phyloP scores from a whole-genome alignment of 1,140 invertebrate genomes.

The Drosophila subobscura region DNA sequence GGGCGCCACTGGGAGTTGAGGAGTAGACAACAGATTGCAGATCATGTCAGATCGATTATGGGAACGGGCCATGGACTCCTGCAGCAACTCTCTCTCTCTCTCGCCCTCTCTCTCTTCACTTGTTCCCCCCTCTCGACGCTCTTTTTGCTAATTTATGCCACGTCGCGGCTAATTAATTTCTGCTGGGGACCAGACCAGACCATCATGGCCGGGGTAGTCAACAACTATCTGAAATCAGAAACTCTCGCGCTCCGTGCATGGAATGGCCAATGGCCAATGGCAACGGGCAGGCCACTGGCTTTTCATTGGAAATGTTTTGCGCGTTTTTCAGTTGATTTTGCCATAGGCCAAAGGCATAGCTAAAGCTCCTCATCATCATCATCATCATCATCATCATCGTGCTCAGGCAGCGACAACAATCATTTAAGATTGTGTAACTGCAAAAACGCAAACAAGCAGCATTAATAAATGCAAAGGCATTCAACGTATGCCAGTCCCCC shows the following conservation, averaged over 20 bases:
- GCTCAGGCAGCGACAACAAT: constrained; percentile 30
- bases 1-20: not conserved
- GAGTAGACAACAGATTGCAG: constrained; percentile 4
- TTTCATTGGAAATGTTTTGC: constrained; percentile 77
- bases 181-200: constrained; percentile 42
- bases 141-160: constrained; percentile 71
- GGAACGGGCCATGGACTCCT: not conserved
- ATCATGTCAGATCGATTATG: not conserved
- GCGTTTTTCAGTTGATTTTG: constrained; percentile 47
- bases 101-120: too few relatives aligned
- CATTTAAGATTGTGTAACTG: constrained; percentile 72
- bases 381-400: not conserved
- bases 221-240: constrained; percentile 57
- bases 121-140: too few relatives aligned
- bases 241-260: constrained; percentile 57
- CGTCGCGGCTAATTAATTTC: constrained; percentile 76
- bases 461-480: constrained; percentile 72
- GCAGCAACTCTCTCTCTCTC: too few relatives aligned
- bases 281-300: constrained; percentile 8
- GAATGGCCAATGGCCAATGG: constrained; percentile 52
- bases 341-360: not conserved
- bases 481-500: not conserved
- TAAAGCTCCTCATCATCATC: too few relatives aligned
- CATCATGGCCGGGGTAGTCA: constrained; percentile 30
- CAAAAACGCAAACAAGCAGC: constrained; percentile 30